phyloP scores from a whole-genome alignment of 1,140 invertebrate genomes.

The Pseudomyrmex sp. region DNA sequence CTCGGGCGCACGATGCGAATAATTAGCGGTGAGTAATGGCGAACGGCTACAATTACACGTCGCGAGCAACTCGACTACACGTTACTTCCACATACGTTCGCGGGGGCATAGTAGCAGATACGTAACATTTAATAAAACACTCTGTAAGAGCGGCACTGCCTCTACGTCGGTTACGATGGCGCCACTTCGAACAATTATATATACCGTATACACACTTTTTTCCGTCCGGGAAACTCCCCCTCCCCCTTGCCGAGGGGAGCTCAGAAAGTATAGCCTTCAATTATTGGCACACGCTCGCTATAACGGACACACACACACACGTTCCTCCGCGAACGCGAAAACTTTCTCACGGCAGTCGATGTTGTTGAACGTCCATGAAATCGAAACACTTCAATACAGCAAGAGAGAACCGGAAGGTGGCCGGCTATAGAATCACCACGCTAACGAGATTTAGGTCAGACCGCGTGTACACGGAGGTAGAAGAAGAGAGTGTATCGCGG shows the following conservation, averaged over 20 bases:
- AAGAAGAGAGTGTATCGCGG: no score
- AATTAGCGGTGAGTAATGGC: slow-evolving; percentile 59
- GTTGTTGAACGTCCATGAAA: slow-evolving; percentile 35
- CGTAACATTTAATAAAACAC: slow-evolving; percentile 49
- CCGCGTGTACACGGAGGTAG: not conserved
- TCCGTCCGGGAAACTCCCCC: not conserved
- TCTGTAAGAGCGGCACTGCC: not conserved
- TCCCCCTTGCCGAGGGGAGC: no score
- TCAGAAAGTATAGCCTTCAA: slow-evolving; percentile 35
- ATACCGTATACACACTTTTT: slow-evolving; percentile 25
- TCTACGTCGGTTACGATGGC: slow-evolving; percentile 16
- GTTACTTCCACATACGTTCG: slow-evolving; percentile 3
- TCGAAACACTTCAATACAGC: not conserved
- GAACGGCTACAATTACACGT: slow-evolving; percentile 57
- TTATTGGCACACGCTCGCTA: slow-evolving; percentile 41
- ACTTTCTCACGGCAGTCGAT: slow-evolving; percentile 49
- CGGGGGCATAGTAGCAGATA: not conserved
- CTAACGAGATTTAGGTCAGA: slow-evolving; percentile 39
- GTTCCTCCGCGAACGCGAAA: not conserved
- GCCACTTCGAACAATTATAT: slow-evolving; percentile 47
- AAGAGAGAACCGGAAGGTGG: not conserved
- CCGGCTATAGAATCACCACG: not conserved
- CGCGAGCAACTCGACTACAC: slow-evolving; percentile 1
- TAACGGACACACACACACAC: slow-evolving; percentile 9
- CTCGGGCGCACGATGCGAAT: slow-evolving; percentile 53